phyloP scores from a whole-genome alignment of 2,888 invertebrate genomes.

The Acanthopleura granulata region DNA sequence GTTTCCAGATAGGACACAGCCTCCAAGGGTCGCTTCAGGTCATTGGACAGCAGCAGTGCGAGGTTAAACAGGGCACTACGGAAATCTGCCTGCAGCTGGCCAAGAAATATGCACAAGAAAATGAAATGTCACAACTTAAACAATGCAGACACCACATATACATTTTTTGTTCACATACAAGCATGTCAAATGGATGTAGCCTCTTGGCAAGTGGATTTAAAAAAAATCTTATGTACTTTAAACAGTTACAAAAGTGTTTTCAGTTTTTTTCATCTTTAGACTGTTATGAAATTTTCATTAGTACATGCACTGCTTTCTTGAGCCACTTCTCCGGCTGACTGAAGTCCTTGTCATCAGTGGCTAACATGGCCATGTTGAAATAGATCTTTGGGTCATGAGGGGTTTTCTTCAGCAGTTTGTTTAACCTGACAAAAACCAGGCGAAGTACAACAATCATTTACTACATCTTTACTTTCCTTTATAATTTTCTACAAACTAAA shows the following conservation, averaged over 20 bases:
- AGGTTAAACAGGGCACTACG: slow-evolving; percentile 95
- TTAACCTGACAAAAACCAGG: slow-evolving; percentile 75
- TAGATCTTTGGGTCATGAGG: slow-evolving; percentile 89
- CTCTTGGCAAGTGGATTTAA: too few species aligned
- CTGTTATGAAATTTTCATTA: neutral
- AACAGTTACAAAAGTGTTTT: too few species aligned
- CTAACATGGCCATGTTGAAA: slow-evolving; percentile 96
- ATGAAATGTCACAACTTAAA: too few species aligned
- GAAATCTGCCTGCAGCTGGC: slow-evolving; percentile 82
- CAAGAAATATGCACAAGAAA: too few species aligned
- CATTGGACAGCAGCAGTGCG: slow-evolving; percentile 85
- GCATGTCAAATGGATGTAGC: neutral
- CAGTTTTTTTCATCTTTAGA: too few species aligned
- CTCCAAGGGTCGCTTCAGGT: slow-evolving; percentile 88
- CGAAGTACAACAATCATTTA: too few species aligned
- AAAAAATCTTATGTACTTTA: too few species aligned
- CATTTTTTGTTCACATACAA: too few species aligned
- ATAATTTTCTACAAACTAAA: too few species aligned
- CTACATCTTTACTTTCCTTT: too few species aligned
- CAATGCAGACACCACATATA: too few species aligned
- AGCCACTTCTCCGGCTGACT: slow-evolving; percentile 93
- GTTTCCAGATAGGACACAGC: slow-evolving; percentile 94
- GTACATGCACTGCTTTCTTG: slow-evolving; percentile 77
- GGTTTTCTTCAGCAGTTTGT: slow-evolving; percentile 83
- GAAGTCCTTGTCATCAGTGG: slow-evolving; percentile 94